Evolutionary conservation across 2,113 vertebrate species (phyloP).

Genomic region (Platysternon megacephalum): DNA sequence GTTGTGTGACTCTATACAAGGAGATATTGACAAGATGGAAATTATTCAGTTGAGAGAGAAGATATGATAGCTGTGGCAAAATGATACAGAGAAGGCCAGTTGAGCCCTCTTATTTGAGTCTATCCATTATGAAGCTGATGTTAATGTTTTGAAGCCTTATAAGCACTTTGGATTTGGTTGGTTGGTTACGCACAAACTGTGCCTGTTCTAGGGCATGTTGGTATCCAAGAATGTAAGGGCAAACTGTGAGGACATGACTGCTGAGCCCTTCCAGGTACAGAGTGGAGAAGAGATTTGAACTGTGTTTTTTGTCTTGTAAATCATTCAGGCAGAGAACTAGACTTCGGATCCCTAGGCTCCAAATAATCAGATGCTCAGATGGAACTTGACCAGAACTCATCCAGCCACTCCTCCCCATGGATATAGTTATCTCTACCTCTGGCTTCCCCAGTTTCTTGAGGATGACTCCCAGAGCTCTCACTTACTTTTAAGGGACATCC

Average conservation of each 20-base stretch:
- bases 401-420: not conserved
- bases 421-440: not conserved
- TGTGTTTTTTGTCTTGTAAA: not conserved
- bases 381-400: not conserved
- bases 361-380: not conserved
- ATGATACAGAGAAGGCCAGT: not conserved
- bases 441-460: not conserved
- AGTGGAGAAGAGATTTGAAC: not conserved
- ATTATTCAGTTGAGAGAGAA: not conserved
- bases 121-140: not conserved
- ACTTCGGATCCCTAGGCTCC: not conserved
- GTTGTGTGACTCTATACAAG: not conserved
- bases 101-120: not conserved
- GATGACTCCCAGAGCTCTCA: not conserved
- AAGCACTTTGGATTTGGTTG: not conserved
- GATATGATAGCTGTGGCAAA: not conserved
- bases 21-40: not conserved
- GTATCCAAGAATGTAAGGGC: not conserved
- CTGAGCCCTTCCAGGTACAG: not conserved
- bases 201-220: not conserved
- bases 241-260: not conserved
- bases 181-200: not conserved
- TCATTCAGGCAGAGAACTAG: not conserved
- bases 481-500: not conserved
- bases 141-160: not conserved